Percentiles rank a stretch among this genome's conserved stretches.
Evolutionary conservation across 64 coral and sea anemone species (phyloP).

Genomic region (Pocillopora verrucosa): DNA sequence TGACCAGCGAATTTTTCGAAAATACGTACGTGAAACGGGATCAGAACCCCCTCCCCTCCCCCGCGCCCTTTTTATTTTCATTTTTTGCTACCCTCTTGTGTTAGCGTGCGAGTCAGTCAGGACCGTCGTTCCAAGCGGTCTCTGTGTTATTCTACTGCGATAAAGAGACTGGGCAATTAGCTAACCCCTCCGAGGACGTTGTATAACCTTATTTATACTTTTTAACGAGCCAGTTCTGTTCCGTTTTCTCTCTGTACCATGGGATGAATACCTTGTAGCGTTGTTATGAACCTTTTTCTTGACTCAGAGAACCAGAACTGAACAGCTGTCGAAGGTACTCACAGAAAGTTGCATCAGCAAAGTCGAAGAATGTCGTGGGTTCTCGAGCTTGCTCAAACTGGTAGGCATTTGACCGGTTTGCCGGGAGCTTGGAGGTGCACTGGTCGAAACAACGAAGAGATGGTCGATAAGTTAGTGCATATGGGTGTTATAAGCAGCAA

Average conservation of each 20-base stretch:
- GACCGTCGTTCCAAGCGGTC: no score
- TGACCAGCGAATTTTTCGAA: no score
- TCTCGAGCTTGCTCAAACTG: neutral
- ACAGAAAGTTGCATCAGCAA: neutral
- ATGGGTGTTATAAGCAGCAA: conserved; percentile 74
- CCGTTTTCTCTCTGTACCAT: neutral
- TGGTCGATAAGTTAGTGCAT: conserved; percentile 95
- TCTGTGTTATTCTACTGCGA: neutral
- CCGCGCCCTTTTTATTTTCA: no score
- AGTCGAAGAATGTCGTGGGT: conserved; percentile 9
- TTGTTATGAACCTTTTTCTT: neutral
- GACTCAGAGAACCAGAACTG: neutral
- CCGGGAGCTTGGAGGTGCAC: conserved; percentile 90
- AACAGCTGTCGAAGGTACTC: neutral
- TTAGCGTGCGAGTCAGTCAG: no score
- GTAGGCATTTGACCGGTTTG: neutral
- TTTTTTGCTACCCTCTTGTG: no score
- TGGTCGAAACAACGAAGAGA: conserved; percentile 92
- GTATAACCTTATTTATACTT: neutral
- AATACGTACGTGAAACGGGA: no score
- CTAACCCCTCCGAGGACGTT: no score
- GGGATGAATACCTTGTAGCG: neutral
- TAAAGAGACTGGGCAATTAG: no score
- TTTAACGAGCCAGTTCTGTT: neutral
- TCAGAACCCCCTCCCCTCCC: no score